Percentiles rank a stretch among this genome's conserved stretches.
Evolutionary conservation across 2,888 invertebrate species (phyloP).

Genomic region (Lumbricus terrestris): DNA sequence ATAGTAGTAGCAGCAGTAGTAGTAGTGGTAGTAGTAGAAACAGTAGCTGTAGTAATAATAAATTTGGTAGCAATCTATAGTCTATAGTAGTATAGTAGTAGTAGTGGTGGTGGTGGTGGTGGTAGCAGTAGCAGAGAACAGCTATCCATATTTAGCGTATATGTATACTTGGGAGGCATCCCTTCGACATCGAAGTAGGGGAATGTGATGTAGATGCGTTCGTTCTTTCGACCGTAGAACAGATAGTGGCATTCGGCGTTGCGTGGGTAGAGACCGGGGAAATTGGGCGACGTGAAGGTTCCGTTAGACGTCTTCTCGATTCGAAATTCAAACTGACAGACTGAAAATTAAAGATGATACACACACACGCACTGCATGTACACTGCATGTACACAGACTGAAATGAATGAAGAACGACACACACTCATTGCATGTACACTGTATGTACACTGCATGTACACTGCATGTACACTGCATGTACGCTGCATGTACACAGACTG

Average conservation of each 20-base stretch:
- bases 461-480: too few relatives aligned
- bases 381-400: conserved; percentile 64
- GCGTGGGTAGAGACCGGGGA: conserved; percentile 79
- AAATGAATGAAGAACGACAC: not conserved
- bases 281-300: conserved; percentile 79
- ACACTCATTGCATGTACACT: too few relatives aligned
- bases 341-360: conserved; percentile 15
- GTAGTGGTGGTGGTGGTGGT: not conserved
- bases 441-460: too few relatives aligned
- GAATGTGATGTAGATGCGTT: conserved; percentile 81
- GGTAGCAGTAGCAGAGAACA: not conserved
- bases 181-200: conserved; percentile 89
- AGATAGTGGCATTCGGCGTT: conserved; percentile 83
- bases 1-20: too few relatives aligned
- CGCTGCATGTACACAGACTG: conserved; percentile 43
- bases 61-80: too few relatives aligned
- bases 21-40: too few relatives aligned
- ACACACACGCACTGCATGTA: not conserved
- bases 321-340: conserved; percentile 69
- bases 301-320: conserved; percentile 62
- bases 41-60: too few relatives aligned
- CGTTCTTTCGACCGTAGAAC: conserved; percentile 77
- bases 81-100: too few relatives aligned
- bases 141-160: too few relatives aligned
- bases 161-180: conserved; percentile 81